phyloP scores from a whole-genome alignment of 2,888 invertebrate genomes.

The Deroplatys truncata region DNA sequence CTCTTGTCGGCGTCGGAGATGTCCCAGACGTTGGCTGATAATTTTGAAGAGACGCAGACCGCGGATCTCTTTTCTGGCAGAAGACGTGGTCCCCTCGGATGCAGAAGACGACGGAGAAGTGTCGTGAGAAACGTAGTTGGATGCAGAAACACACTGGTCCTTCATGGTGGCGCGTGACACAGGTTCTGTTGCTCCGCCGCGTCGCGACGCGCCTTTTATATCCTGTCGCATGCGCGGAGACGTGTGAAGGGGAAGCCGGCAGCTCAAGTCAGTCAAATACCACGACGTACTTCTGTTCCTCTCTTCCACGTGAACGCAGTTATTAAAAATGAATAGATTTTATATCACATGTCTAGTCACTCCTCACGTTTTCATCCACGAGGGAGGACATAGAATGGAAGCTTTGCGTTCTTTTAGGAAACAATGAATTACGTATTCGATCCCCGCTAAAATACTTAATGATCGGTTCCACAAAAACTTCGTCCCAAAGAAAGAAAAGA shows the following conservation, averaged over 20 bases:
- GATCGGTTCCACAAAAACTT: too few species aligned
- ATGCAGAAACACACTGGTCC: neutral
- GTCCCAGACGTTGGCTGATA: conserved; percentile 56
- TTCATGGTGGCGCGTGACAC: neutral
- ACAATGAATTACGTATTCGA: too few species aligned
- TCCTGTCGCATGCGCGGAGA: neutral
- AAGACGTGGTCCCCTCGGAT: neutral
- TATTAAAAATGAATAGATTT: neutral
- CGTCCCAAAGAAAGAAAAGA: too few species aligned
- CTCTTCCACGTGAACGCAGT: neutral
- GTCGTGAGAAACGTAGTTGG: neutral
- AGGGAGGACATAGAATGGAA: too few species aligned
- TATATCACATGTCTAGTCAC: too few species aligned
- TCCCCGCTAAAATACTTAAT: too few species aligned
- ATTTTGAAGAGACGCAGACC: conserved; percentile 63
- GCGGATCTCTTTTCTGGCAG: conserved; percentile 34
- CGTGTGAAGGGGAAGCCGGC: neutral
- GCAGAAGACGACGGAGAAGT: neutral
- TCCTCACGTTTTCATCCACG: neutral
- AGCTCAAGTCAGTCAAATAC: neutral
- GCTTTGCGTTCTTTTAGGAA: too few species aligned
- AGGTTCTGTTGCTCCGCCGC: neutral
- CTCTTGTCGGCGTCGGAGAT: conserved; percentile 40
- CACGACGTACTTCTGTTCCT: neutral
- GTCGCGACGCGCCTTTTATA: neutral